Percentiles rank a stretch among this genome's conserved stretches.
Conservation (phyloP, 2,113 vertebrate genomes). For the Sinocyclocheilus grahami region DNA sequence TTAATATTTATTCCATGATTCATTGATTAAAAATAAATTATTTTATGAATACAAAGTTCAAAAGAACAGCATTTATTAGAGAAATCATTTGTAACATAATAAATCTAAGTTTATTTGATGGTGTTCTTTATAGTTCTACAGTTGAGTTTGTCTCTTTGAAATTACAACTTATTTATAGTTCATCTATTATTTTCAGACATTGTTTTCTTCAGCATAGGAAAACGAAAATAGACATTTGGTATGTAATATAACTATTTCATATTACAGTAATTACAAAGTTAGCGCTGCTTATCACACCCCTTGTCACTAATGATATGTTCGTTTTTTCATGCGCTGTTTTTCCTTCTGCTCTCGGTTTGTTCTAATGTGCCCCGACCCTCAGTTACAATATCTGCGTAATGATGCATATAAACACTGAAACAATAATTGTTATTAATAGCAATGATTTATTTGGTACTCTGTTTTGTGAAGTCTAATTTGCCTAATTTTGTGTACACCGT, state of each 20-base stretch:
- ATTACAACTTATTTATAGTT: neutral
- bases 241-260: slow-evolving; percentile 14
- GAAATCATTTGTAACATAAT: neutral
- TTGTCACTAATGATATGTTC: neutral
- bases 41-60: neutral
- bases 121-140: neutral
- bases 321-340: slow-evolving; percentile 20
- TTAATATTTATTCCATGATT: neutral
- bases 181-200: neutral
- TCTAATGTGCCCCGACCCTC: slow-evolving; percentile 26
- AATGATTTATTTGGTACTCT: slow-evolving; percentile 6
- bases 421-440: slow-evolving; percentile 43
- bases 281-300: neutral
- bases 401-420: slow-evolving; percentile 47
- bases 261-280: slow-evolving; percentile 15
- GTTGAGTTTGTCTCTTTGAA: slow-evolving; percentile 12
- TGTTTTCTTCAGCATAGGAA: neutral
- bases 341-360: neutral
- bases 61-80: neutral
- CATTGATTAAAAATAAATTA: neutral
- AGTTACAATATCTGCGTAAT: slow-evolving; percentile 35
- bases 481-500: slow-evolving; percentile 35
- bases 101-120: neutral
- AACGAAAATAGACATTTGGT: neutral
- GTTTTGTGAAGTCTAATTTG: slow-evolving; percentile 36